Evolutionary conservation across 2,113 vertebrate species (phyloP), one percentile per base, ranked within the genome.

Genomic region (Agelaius tricolor): DNA sequence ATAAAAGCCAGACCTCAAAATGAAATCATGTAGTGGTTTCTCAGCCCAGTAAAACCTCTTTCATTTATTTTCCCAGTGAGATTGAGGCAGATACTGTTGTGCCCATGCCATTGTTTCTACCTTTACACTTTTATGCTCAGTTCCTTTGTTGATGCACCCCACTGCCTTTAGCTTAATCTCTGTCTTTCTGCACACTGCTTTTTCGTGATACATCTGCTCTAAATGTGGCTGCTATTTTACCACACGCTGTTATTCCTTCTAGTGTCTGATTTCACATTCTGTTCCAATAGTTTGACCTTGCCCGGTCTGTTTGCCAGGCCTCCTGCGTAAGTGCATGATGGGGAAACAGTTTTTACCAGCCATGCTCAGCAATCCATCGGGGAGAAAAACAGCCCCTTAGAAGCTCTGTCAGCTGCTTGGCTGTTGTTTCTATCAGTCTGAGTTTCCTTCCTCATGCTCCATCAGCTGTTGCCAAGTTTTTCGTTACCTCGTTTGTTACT

Each of bases 211-310:
- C 52, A 71, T 87, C 84, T 95, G 44, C 61, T 94, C 57, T 82
- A 71, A 84, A 84, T 41, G 81, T 89, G 84, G 66, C 62, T 87
- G 77, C 71, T 93, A 33, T 82, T 97, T 96, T 93, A 49, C 78
- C 89, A 75, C 92, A 79, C 44, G 74, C 74, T 87, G 77, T 62
- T 84, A 59, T 87, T 31, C 66, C 77, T 75, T 75, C 57, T 11
- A 89, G 52, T 57, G 57, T 63, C 87, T 91, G 61, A 82, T 93
- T 94, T 91, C 66, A 71, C 84, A 68, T 84, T 88, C 41, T 87
- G 69, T 94, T 91, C 93, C 87, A 82, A 68, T 26, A 37, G 52
- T 62, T 83, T 73, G 67, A 93, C 88, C 85, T 90, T 92, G 75
- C 20, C 85, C 0, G 0, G 46, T 83, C 63, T 86, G 63, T 80